A percentile compares a stretch with the other conserved stretches of the same genome.
phyloP scores from a whole-genome alignment of 2,113 vertebrate species.

The Pseudorectes ferrugineus region DNA sequence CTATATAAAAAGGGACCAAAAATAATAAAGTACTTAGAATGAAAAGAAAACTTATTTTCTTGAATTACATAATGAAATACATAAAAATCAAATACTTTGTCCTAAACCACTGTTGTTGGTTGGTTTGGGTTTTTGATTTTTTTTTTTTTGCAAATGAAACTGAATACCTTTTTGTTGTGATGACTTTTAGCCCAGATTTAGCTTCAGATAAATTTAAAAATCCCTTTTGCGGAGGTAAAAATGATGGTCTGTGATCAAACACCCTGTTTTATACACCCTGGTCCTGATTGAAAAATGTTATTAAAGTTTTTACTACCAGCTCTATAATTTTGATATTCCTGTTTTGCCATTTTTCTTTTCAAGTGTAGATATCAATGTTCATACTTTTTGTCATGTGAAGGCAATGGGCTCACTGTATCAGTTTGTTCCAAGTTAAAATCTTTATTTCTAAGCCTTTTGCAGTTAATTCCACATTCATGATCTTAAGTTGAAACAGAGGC shows the following conservation, averaged over 20 bases:
- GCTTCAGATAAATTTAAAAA: background rate
- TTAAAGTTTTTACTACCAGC: background rate
- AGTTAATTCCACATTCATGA: background rate
- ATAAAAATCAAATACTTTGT: background rate
- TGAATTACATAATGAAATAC: background rate
- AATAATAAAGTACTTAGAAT: background rate
- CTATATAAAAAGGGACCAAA: background rate
- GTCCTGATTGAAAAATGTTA: background rate
- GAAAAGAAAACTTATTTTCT: background rate
- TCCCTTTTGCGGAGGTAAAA: background rate
- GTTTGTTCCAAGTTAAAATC: background rate
- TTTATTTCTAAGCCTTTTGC: background rate
- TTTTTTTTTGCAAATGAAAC: background rate
- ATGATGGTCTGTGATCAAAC: background rate
- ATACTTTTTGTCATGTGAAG: background rate
- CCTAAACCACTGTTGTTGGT: background rate
- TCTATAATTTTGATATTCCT: background rate
- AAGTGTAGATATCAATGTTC: background rate
- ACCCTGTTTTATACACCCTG: background rate
- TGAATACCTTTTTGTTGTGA: rapidly evolving
- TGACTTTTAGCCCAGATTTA: background rate
- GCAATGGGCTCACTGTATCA: background rate
- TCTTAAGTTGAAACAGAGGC: background rate
- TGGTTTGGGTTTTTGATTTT: background rate
- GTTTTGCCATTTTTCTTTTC: background rate